Base-by-base conservation (phyloP, 2,888 invertebrate species). In the Drosophila fulvimacula region DNA sequence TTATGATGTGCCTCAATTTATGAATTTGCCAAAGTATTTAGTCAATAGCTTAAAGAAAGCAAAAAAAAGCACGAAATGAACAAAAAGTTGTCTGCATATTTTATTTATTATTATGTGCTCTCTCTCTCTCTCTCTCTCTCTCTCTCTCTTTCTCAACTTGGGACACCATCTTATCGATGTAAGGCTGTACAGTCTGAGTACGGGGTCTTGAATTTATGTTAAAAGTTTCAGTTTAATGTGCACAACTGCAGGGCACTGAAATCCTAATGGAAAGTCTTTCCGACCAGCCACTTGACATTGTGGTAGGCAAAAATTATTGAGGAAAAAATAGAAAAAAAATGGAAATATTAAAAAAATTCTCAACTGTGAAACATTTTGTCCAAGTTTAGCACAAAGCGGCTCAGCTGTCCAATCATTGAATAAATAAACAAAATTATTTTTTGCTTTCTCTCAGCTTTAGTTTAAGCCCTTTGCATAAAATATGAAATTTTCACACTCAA, bases 21-120 rank as follows among this genome's bases (percentile, higher is more conserved):
- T 85, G 88, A 85, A 88, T 85, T 85, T 82, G 79, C 71, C 81
- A 79, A 85, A 88, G 85, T 88, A 85, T 88, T 85, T 85, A 85
- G 88, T 85, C 88, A 82, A 85, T 88, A 85, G 84, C 88, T 79
- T 73, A 71, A 71, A 71, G 73, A 59, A 36, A 13, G 13, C 27
- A 44, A 21, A 13, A 11, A 24, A 13, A 15, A 10, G 5, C 30
- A 19, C 2, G 44, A 44, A 32, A 52, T 52, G 56, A n/a, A 69
- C 60, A 65, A 71, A 64, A 77, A 78, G 64, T 63, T 74, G 46
- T 48, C 55, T 64, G 82, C 81, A 83, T 83, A 83, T 81, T 83
- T 83, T 71, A 76, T 83, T 83, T 73, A 76, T 81, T 73, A 71
- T 60, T 59, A 57, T 51, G 75, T 72, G 65, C 42, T n/a, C 5